Conservation (phyloP, 1,140 invertebrate species). For the Drosophila pruinosa region DNA sequence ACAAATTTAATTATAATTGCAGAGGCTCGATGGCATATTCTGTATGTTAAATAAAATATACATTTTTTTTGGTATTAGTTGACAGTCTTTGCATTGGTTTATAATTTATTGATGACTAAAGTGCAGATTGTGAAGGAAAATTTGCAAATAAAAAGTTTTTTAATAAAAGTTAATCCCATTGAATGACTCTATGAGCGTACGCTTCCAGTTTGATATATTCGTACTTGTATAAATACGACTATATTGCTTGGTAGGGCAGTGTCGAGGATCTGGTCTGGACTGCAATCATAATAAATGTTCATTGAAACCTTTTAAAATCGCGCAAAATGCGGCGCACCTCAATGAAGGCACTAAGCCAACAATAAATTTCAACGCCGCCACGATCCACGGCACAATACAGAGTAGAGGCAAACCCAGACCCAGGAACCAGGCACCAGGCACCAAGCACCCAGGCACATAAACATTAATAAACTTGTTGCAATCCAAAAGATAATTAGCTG, state of each 20-base stretch:
- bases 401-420: not conserved
- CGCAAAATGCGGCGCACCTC: conserved; percentile 70
- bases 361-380: conserved; percentile 72
- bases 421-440: not conserved
- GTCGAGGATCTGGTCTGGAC: too few relatives aligned
- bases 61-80: conserved; percentile 29
- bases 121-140: conserved; percentile 50
- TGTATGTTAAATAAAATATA: conserved; percentile 11
- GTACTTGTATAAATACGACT: not conserved
- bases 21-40: not conserved
- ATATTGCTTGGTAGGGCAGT: conserved; percentile 26
- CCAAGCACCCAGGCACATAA: conserved; percentile 51
- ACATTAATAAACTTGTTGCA: conserved; percentile 82
- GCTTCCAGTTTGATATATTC: conserved; percentile 62
- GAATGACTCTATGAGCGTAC: conserved; percentile 4
- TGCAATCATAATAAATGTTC: conserved; percentile 81
- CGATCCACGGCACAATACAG: conserved; percentile 31
- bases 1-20: conserved; percentile 75
- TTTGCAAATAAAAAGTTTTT: conserved; percentile 48
- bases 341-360: conserved; percentile 68
- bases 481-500: conserved; percentile 80
- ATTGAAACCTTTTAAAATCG: conserved; percentile 82
- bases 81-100: conserved; percentile 7
- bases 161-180: conserved; percentile 23
- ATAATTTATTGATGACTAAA: conserved; percentile 70